Evolutionary conservation across 1,140 invertebrate genomes (phyloP).

Genomic region (Dreissena rostriformis): DNA sequence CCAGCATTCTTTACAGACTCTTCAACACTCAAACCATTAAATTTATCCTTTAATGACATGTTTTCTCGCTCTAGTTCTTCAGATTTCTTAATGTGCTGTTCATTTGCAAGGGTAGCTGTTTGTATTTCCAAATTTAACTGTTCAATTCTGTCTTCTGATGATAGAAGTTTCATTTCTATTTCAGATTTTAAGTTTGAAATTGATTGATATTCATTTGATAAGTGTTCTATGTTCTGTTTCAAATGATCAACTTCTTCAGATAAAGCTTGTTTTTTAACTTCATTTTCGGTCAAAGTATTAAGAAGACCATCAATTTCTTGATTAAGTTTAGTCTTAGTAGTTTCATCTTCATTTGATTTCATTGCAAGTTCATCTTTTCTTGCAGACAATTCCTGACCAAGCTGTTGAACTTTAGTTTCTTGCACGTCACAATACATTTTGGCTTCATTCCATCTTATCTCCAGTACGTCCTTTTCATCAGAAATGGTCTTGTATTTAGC

Average conservation of each 20-base stretch:
- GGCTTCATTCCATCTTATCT: neutral
- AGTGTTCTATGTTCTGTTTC: neutral
- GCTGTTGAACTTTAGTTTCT: too few relatives aligned
- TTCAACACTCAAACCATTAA: constrained; percentile 1
- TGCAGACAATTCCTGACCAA: neutral
- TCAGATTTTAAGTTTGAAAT: neutral
- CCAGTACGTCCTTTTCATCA: neutral
- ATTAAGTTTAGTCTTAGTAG: neutral
- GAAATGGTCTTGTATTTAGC: neutral
- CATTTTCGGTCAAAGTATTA: neutral
- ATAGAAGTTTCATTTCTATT: neutral
- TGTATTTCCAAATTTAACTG: neutral
- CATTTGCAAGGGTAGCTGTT: neutral
- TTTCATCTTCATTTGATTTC: neutral
- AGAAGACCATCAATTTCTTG: neutral
- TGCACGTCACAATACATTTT: neutral
- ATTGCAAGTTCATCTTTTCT: neutral
- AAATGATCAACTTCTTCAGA: neutral
- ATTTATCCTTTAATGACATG: constrained; percentile 4
- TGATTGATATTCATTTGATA: neutral
- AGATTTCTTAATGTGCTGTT: neutral
- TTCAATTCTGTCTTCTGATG: neutral
- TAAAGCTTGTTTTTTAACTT: neutral
- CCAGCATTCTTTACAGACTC: constrained; percentile 13
- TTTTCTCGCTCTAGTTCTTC: neutral